Evolutionary conservation across 2,113 vertebrate species (phyloP), one percentile per base, ranked within the genome.

Genomic region (Calidris pugnax): DNA sequence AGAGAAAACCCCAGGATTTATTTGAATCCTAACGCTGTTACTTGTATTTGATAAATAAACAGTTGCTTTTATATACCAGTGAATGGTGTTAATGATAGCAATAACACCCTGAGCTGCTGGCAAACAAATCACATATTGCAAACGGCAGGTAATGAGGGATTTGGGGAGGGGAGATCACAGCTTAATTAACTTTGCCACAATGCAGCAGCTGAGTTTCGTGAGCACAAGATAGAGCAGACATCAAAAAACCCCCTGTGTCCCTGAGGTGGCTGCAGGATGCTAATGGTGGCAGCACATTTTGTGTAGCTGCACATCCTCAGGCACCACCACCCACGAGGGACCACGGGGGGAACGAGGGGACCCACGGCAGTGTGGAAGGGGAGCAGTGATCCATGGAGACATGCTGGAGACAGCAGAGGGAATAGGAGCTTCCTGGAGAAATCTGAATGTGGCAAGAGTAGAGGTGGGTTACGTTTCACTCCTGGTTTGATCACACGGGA

Each of bases 51-150:
- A 80, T 90, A 96, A 93, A 85, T 41, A 80, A 75, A 80, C 45
- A 48, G 51, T 33, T 56, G 37, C 10, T 84, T 59, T 91, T 88
- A 66, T 63, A 67, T 59, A 77, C 17, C 50, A 85, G 47, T 12
- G 33, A 89, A 57, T 18, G 45, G 45, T 90, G 51, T 51, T 87
- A 87, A 76, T 73, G 75, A 62, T 16, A 86, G 22, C 35, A 87
- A 23, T 81, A 93, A 94, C 75, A 74, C 32, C 37, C 63, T n/a
- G 60, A 87, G 57, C 45, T 93, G 85, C 81, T 64, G 73, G 48
- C 75, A 96, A 97, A 87, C 18, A 87, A 94, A 91, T 32, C 33
- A 60, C 12, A 2, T 71, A 26, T 84, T 91, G 82, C 59, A 22
- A 72, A 63, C 1, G 0, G 64, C 41, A 22, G 32, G 56, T 84